Conservation (phyloP, 2,113 vertebrate species). For the Vulpes ferrilata region DNA sequence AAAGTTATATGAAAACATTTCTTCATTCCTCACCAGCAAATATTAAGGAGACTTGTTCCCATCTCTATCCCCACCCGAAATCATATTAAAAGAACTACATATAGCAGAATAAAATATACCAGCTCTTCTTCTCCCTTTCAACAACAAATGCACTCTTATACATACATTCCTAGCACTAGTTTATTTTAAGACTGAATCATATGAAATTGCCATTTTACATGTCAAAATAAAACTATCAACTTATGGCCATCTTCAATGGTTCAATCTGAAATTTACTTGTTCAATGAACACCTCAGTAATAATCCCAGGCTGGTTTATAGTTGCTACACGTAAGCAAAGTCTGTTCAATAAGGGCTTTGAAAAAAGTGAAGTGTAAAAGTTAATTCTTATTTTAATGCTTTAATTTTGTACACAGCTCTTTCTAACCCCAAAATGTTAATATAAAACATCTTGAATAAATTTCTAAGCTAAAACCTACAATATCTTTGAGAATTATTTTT, state of each 20-base stretch:
- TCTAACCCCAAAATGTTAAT: neutral
- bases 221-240: neutral
- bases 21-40: neutral
- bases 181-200: neutral
- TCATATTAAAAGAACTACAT: neutral
- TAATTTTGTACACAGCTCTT: constrained; percentile 24
- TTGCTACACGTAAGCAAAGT: constrained; percentile 11
- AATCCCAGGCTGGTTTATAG: neutral
- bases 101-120: neutral
- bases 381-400: constrained; percentile 15
- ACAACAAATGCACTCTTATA: neutral
- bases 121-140: neutral
- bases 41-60: neutral
- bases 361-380: constrained; percentile 14
- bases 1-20: neutral
- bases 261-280: neutral
- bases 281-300: neutral
- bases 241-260: neutral
- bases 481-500: constrained; percentile 37
- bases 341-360: neutral
- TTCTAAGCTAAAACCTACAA: constrained; percentile 16
- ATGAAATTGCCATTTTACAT: neutral
- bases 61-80: neutral
- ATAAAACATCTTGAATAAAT: constrained; percentile 23
- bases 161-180: neutral